Conservation (phyloP, 2,888 invertebrate genomes). For the Ceratothoa steindachneri region DNA sequence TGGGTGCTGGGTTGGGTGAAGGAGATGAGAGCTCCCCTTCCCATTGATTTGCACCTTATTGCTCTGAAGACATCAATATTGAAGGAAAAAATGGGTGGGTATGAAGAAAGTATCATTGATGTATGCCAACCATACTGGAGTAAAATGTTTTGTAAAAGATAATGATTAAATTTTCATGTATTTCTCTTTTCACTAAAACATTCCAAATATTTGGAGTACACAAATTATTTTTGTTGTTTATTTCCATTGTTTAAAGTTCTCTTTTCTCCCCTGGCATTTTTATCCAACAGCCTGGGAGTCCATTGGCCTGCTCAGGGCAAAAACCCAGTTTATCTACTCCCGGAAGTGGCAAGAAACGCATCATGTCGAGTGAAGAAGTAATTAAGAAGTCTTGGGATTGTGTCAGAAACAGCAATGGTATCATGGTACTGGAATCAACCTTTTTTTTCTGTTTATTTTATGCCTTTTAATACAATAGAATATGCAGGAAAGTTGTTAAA, state of each 20-base stretch:
- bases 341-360: conserved; percentile 4
- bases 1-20: too few relatives aligned
- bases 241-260: not conserved
- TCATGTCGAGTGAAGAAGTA: conserved; percentile 64
- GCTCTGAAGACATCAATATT: too few relatives aligned
- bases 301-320: not conserved
- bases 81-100: too few relatives aligned
- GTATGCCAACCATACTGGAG: too few relatives aligned
- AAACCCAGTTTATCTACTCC: not conserved
- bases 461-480: conserved; percentile 46
- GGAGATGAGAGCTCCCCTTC: too few relatives aligned
- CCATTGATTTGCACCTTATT: too few relatives aligned
- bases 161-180: too few relatives aligned
- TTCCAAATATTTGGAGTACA: too few relatives aligned
- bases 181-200: too few relatives aligned
- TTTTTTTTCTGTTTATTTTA: conserved; percentile 26
- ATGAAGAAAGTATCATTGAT: too few relatives aligned
- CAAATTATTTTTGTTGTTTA: not conserved
- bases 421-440: conserved; percentile 78
- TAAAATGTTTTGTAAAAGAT: too few relatives aligned
- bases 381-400: conserved; percentile 92
- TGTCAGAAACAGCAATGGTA: conserved; percentile 88
- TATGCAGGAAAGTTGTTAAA: not conserved
- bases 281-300: conserved; percentile 12
- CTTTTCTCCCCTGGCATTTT: too few relatives aligned